Conservation (phyloP, 2,113 vertebrate genomes). For the Pseudopipra pipra region DNA sequence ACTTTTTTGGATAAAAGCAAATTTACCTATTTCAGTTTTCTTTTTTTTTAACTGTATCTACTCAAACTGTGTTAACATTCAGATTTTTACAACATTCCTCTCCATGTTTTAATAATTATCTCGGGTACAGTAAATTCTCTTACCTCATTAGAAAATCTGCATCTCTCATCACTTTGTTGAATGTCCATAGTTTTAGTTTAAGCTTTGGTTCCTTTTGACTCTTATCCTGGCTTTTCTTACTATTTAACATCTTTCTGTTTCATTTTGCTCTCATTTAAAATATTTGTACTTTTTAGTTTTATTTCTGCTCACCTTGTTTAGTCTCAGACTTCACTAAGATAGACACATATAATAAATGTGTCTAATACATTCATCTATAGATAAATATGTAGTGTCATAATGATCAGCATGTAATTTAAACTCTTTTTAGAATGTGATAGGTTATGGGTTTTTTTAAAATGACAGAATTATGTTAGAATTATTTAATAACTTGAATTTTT, state of each 20-base stretch:
- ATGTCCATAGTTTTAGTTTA: not conserved
- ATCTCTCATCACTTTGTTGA: not conserved
- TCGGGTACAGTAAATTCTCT: not conserved
- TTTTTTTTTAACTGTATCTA: not conserved
- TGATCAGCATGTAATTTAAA: not conserved
- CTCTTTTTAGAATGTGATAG: not conserved
- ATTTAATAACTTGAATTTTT: not conserved
- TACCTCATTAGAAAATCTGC: not conserved
- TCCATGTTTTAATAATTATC: not conserved
- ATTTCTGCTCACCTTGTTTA: not conserved
- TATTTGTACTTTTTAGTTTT: not conserved
- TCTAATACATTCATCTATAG: not conserved
- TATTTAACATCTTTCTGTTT: not conserved
- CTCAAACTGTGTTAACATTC: not conserved
- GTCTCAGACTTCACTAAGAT: not conserved
- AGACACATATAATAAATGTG: not conserved
- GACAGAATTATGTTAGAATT: not conserved
- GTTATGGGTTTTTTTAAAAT: not conserved
- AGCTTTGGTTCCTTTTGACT: not conserved
- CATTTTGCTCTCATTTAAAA: not conserved
- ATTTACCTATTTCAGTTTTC: not conserved
- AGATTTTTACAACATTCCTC: not conserved
- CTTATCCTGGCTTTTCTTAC: not conserved
- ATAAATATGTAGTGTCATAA: not conserved
- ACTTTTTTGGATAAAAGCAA: not conserved